phyloP scores from a whole-genome alignment of 1,140 invertebrate species.

The Achroia grisella region DNA sequence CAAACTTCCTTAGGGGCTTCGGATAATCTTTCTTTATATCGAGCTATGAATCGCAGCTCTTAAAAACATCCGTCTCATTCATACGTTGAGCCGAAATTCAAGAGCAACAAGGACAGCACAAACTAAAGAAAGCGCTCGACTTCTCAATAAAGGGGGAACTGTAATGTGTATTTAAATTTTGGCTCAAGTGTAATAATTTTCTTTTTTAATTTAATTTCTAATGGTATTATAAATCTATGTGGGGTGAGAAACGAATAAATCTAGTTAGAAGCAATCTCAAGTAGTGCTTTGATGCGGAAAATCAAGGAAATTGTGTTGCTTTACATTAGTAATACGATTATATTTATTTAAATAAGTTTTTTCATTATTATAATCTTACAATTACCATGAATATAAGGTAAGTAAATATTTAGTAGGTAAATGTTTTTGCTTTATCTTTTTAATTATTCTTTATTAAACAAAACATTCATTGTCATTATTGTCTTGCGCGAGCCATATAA shows the following conservation, averaged over 20 bases:
- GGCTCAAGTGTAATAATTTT: slow-evolving; percentile 70
- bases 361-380: too few species aligned
- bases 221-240: slow-evolving; percentile 37
- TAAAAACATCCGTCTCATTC: slow-evolving; percentile 32
- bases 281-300: not conserved
- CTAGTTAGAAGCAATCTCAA: slow-evolving; percentile 19
- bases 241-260: slow-evolving; percentile 38
- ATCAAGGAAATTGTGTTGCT: too few species aligned
- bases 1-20: slow-evolving; percentile 75
- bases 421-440: too few species aligned
- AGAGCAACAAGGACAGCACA: slow-evolving; percentile 29
- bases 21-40: slow-evolving; percentile 76
- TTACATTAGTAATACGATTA: too few species aligned
- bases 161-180: slow-evolving; percentile 75
- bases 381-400: too few species aligned
- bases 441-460: too few species aligned
- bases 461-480: too few species aligned
- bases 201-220: slow-evolving; percentile 73
- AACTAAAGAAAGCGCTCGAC: slow-evolving; percentile 54
- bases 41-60: slow-evolving; percentile 49
- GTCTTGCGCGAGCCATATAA: too few species aligned
- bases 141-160: slow-evolving; percentile 69
- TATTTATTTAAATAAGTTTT: too few species aligned
- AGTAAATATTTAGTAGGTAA: too few species aligned
- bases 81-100: slow-evolving; percentile 9